Conservation (phyloP, 92 coral and sea anemone genomes). For the Palythoa heliodiscus region DNA sequence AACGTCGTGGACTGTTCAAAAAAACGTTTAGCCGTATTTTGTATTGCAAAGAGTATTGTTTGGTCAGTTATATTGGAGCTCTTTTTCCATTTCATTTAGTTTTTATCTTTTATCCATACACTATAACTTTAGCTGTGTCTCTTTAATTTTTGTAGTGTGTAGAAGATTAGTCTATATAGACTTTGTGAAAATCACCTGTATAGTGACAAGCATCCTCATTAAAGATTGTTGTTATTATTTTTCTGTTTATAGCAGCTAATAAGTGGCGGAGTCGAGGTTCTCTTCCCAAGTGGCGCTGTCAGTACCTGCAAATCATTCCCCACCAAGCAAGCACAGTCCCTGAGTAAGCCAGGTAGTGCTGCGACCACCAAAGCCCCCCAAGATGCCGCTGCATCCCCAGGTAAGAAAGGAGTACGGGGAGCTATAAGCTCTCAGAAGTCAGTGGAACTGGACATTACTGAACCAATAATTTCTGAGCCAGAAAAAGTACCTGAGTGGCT, state of each 20-base stretch:
- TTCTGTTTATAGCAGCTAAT: constrained; percentile 59
- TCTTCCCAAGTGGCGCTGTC: constrained; percentile 89
- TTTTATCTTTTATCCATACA: too few species aligned
- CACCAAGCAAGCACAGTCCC: constrained; percentile 47
- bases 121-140: too few species aligned
- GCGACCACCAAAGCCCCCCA: constrained; percentile 57
- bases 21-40: too few species aligned
- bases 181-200: too few species aligned
- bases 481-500: constrained; percentile 83
- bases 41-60: too few species aligned
- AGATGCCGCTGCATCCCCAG: constrained; percentile 42
- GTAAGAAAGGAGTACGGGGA: constrained; percentile 61
- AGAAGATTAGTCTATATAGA: too few species aligned
- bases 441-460: constrained; percentile 72
- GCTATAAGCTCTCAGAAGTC: constrained; percentile 59
- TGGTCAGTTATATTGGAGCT: too few species aligned
- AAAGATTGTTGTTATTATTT: background rate
- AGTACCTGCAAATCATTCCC: constrained; percentile 83
- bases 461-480: constrained; percentile 66
- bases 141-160: too few species aligned
- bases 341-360: constrained; percentile 70
- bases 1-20: too few species aligned
- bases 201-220: too few species aligned
- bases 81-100: too few species aligned
- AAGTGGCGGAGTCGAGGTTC: constrained; percentile 82